A percentile compares a stretch with the other conserved stretches of the same genome.
Conservation (phyloP, 2,888 invertebrate species). For the Netelia melanura region DNA sequence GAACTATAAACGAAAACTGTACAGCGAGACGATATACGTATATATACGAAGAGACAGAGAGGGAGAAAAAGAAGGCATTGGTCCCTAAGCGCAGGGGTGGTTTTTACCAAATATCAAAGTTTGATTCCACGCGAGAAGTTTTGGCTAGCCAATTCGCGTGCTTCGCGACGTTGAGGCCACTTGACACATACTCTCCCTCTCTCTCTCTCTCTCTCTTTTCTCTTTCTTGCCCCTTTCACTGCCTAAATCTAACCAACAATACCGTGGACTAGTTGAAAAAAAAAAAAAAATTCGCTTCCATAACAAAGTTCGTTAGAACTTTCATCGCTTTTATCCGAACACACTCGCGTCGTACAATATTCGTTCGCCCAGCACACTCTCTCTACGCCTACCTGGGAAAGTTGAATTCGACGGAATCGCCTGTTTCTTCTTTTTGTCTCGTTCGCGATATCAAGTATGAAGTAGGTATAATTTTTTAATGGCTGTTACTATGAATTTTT, state of each 20-base stretch:
- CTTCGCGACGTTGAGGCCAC: constrained; percentile 51
- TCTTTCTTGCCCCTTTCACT: not conserved
- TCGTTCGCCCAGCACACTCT: constrained; percentile 7
- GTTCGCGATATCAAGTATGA: constrained; percentile 11
- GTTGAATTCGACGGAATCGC: constrained; percentile 20
- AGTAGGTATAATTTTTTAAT: not conserved
- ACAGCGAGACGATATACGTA: not conserved
- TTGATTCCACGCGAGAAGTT: constrained; percentile 59
- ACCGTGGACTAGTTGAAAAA: constrained; percentile 37
- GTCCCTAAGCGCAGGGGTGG: constrained; percentile 30
- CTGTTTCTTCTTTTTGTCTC: constrained; percentile 34
- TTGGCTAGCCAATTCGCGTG: constrained; percentile 37
- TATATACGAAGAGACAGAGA: not conserved
- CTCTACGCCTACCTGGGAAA: constrained; percentile 27
- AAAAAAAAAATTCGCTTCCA: constrained; percentile 49
- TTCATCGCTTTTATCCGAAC: constrained; percentile 52
- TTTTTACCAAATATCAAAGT: constrained; percentile 66
- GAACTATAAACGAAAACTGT: constrained; percentile 26
- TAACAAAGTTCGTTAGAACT: constrained; percentile 66
- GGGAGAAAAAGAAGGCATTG: constrained; percentile 42
- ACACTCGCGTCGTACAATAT: constrained; percentile 39
- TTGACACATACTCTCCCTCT: constrained; percentile 42
- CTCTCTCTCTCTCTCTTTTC: constrained; percentile 15
- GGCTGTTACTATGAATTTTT: not conserved
- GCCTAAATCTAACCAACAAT: constrained; percentile 61